These are phyloP conservation scores for Aplodontia rufa DNA, from an alignment of 2,113 vertebrate species.

Conservation along the genomic window DNA sequence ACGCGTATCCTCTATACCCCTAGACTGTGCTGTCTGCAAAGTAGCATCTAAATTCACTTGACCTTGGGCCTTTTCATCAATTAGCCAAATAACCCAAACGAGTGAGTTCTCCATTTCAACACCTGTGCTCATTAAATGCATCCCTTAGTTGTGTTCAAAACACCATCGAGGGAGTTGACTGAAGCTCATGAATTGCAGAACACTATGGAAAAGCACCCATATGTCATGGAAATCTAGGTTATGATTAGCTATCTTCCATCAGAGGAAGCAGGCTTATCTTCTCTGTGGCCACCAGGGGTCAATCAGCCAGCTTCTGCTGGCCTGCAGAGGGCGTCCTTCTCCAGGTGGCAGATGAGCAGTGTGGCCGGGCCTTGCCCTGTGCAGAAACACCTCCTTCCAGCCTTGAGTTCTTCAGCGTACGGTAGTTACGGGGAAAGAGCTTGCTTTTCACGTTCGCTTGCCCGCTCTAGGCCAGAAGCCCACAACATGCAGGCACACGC, in stretches of 20 bases:
- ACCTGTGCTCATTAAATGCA: neutral
- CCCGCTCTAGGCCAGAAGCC: neutral
- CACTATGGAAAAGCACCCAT: neutral
- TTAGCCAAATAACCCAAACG: neutral
- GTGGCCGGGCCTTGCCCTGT: fast-evolving
- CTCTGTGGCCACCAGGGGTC: neutral
- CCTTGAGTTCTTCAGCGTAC: neutral
- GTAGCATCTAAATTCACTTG: neutral
- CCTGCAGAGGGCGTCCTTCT: neutral
- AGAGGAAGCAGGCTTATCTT: neutral
- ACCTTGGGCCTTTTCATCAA: neutral
- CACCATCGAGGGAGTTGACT: neutral
- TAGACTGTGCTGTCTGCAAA: neutral
- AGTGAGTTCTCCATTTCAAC: neutral
- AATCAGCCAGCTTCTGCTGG: neutral
- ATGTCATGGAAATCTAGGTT: neutral
- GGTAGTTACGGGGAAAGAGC: neutral
- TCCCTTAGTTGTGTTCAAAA: neutral
- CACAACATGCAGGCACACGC: neutral
- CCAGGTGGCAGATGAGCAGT: neutral
- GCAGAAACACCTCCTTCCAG: neutral
- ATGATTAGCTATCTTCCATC: neutral
- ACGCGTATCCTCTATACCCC: neutral
- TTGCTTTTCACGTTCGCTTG: neutral
- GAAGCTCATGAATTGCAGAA: neutral